These are phyloP conservation scores for Hydrotaea cyrtoneurina DNA, from an alignment of 2,888 invertebrate genomes.

Conservation along the genomic window DNA sequence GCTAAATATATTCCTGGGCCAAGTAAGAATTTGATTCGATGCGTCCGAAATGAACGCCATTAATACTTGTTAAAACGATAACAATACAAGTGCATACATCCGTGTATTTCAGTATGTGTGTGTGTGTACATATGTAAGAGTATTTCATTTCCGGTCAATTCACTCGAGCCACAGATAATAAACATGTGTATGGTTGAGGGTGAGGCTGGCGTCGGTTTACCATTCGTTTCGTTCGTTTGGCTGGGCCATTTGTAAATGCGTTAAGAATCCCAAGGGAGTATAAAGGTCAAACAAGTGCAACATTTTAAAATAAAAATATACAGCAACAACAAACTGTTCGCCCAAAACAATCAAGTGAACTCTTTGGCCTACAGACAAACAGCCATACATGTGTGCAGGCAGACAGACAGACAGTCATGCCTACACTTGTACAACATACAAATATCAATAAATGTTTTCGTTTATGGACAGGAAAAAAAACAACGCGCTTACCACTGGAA, in stretches of 20 bases:
- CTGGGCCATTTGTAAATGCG: slow-evolving; percentile 56
- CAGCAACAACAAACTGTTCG: neutral
- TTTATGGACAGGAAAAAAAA: slow-evolving; percentile 3
- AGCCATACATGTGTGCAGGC: neutral
- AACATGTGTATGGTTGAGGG: slow-evolving; percentile 55
- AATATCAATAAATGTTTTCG: slow-evolving; percentile 24
- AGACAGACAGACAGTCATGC: neutral
- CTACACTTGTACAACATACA: slow-evolving; percentile 2
- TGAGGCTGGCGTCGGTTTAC: slow-evolving; percentile 57
- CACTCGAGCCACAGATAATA: slow-evolving; percentile 65
- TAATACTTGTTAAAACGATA: too few species aligned
- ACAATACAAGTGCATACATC: too few species aligned
- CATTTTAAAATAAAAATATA: slow-evolving; percentile 23
- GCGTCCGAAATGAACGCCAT: too few species aligned
- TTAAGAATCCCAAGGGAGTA: slow-evolving; percentile 41
- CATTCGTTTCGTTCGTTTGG: slow-evolving; percentile 43
- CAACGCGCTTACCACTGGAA: slow-evolving; percentile 23
- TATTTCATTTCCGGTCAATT: slow-evolving; percentile 63
- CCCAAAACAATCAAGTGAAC: neutral
- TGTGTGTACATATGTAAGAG: slow-evolving; percentile 19
- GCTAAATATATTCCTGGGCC: too few species aligned
- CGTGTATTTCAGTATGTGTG: neutral
- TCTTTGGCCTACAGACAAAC: slow-evolving; percentile 12
- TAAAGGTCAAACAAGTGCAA: slow-evolving; percentile 33
- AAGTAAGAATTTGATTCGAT: too few species aligned